Base-by-base conservation (phyloP, 2,888 invertebrate genomes). In the Beris morrisii region DNA sequence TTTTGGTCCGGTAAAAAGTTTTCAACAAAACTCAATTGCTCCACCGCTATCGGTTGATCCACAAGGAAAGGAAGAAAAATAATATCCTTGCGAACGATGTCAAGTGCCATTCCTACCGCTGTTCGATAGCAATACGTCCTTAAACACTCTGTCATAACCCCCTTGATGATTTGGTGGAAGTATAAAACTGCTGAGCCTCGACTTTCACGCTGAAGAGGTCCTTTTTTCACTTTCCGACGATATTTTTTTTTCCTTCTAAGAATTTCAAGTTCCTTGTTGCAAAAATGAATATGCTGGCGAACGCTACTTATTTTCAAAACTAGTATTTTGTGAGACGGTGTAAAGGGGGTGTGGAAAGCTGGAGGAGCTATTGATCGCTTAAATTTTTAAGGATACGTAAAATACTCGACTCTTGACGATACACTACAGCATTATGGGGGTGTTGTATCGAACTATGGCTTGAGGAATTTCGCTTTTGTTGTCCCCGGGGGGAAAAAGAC, bases 61-160 rank as follows among this genome's bases (percentile, higher is more conserved):
- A 28, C 52, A 12, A 15, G n/a, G 43, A 15, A 43, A 56, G 15
- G 32, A 32, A 13, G 38, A 38, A 15, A 7, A 43, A 56, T 38
- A 43, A 56, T 15, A 56, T 38, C 38, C 38, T 5, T 38, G 1
- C 38, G 38, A 38, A 38, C 22, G 13, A 56, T 56, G 56, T 56
- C 56, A 56, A 56, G 56, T 56, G 13, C 56, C 11, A 56, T 56
- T 56, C 7, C 56, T 4, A 56, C 43, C 56, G 44, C 22, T 56
- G 12, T 22, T 56, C 43, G 43, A 43, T 56, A 56, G 12, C 38
- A 43, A 43, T 43, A 56, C 43, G 43, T 43, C 9, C 56, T 56
- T 56, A 43, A 56, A 56, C 31, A 56, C 43, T 31, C 32, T 56
- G 56, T 15, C 38, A 56, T 56, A 56, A 56, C 56, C 56, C 56